Evolutionary conservation across 92 coral and sea anemone species (phyloP).

Genomic region (Palythoa caribaeorum): DNA sequence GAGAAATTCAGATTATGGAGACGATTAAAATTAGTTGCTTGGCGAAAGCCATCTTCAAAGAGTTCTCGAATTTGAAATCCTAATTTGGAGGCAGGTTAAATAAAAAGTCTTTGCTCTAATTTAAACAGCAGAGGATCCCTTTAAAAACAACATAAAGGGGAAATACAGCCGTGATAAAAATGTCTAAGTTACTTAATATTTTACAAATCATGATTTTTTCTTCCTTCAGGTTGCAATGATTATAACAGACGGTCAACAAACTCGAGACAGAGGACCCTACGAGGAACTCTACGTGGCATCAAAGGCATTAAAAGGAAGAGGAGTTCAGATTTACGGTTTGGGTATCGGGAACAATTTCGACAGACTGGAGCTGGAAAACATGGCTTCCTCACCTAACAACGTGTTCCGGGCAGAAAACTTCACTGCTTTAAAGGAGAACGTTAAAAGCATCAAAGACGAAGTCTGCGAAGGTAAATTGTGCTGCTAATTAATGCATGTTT

Average conservation of each 20-base stretch:
- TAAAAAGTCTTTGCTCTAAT: too few relatives aligned
- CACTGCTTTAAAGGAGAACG: conserved; percentile 35
- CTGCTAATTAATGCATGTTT: not conserved
- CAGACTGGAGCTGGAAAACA: conserved; percentile 37
- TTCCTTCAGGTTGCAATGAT: conserved; percentile 34
- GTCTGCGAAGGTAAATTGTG: conserved; percentile 33
- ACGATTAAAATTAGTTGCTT: too few relatives aligned
- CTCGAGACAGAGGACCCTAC: conserved; percentile 27
- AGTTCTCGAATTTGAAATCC: too few relatives aligned
- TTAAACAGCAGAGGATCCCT: too few relatives aligned
- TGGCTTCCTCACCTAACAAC: conserved; percentile 37
- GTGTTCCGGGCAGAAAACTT: conserved; percentile 45
- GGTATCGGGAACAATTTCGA: conserved; percentile 33
- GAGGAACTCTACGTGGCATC: conserved; percentile 42
- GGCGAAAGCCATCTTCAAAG: too few relatives aligned
- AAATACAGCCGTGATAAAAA: too few relatives aligned
- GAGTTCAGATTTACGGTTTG: conserved; percentile 41
- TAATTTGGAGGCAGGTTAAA: too few relatives aligned
- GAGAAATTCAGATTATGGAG: too few relatives aligned
- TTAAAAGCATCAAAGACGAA: conserved; percentile 35
- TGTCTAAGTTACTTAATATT: not conserved
- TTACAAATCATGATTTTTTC: not conserved
- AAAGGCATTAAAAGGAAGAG: conserved; percentile 23
- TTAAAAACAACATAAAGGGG: too few relatives aligned
- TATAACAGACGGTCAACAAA: conserved; percentile 36